Base-by-base conservation (phyloP, 2,113 vertebrate genomes). In the Engystomops pustulosus region DNA sequence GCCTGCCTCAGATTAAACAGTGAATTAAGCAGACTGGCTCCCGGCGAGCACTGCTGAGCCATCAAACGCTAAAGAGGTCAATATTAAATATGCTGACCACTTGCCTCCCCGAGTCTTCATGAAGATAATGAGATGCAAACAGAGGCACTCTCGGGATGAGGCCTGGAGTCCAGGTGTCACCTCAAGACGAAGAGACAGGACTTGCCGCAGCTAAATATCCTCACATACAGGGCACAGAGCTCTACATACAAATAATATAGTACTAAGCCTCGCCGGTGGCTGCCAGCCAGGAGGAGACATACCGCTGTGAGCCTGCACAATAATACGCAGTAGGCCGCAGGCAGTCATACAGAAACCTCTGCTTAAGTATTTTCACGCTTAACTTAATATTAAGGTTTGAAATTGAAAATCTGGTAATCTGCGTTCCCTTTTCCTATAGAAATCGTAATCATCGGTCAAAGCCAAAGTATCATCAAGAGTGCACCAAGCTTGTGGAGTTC, bases 61-160 rank as follows among this genome's bases (percentile, higher is more conserved):
- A 85, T 85, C 74, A 70, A 70, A 36, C 45, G 38, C 62, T 70
- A 70, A 79, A 70, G 45, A 79, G 83, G 83, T 79, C 75, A 79
- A 85, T 85, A 79, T 85, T 79, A 85, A 85, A 85, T 85, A 79
- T 79, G 83, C 83, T 85, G 83, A 85, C 83, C 83, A 58, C 75
- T 85, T 38, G 65, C 45, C 75, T 70, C 83, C 65, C 23, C 44
- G 83, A 53, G 75, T 85, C 75, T 51, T 60, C 47, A 49, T 70
- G 62, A 53, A 79, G 75, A 79, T 79, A 85, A 85, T 85, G 30
- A 85, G 75, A 85, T 79, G 74, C 83, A 79, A 53, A 78, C 74
- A 76, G 49, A 65, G 32, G 15, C 15, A 27, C 82, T 38, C 75
- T 53, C 6, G 83, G 75, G 83, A 84, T 32, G 23, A 4, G 36